Percentiles rank a stretch among this genome's conserved stretches.
Evolutionary conservation across 2,888 invertebrate genomes (phyloP).

Genomic region (Papilio demoleus): DNA sequence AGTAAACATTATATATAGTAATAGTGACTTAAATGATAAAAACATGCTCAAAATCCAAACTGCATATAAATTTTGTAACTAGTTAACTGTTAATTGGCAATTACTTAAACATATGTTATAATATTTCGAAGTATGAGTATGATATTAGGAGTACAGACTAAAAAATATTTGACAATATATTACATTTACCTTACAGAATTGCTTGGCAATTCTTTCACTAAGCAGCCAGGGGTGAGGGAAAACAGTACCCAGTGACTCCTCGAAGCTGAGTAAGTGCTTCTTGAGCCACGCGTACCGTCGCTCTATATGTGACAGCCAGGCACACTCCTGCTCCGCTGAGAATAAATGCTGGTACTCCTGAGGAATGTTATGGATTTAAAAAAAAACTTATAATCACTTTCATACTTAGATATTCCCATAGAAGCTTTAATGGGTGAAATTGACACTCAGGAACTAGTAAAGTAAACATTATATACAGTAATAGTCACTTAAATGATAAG

Average conservation of each 20-base stretch:
- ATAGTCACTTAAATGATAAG: too few species aligned
- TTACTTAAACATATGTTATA: too few species aligned
- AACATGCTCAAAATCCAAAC: too few species aligned
- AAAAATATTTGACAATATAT: background rate
- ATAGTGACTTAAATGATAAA: too few species aligned
- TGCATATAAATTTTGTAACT: too few species aligned
- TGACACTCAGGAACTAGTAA: background rate
- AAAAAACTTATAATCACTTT: background rate
- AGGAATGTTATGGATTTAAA: background rate
- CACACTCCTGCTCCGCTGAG: constrained; percentile 96
- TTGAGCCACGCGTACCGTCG: constrained; percentile 98
- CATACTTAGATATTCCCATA: background rate
- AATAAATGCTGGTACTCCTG: constrained; percentile 97
- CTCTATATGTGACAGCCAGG: constrained; percentile 98
- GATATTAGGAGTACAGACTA: background rate
- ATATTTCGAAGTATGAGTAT: too few species aligned
- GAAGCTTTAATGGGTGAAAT: background rate
- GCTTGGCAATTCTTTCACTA: constrained; percentile 94
- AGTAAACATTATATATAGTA: background rate
- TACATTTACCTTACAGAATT: constrained; percentile 88
- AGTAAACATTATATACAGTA: background rate
- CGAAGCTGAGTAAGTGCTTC: constrained; percentile 95
- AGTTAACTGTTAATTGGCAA: too few species aligned
- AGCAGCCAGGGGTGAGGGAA: constrained; percentile 98
- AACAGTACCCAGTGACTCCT: constrained; percentile 92